Conservation (phyloP, 2,113 vertebrate genomes). For the Myrmecobius fasciatus region DNA sequence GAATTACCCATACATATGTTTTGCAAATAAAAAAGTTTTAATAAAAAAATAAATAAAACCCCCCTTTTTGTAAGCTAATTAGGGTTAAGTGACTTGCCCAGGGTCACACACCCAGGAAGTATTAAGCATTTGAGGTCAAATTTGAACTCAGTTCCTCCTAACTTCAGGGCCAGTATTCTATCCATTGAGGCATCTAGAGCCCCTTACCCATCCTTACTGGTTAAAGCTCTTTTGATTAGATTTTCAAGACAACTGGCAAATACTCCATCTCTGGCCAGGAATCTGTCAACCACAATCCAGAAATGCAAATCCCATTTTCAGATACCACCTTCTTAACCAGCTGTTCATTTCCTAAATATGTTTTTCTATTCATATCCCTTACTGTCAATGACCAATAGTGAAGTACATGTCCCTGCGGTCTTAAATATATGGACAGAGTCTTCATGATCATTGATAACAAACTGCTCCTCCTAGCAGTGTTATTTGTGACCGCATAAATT, state of each 20-base stretch:
- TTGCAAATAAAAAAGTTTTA: too few species aligned
- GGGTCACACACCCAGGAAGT: too few species aligned
- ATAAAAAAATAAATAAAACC: too few species aligned
- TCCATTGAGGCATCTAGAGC: too few species aligned
- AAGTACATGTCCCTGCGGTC: background rate
- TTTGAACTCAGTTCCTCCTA: too few species aligned
- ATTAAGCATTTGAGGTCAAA: too few species aligned
- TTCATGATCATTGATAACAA: background rate
- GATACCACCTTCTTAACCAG: background rate
- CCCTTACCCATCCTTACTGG: background rate
- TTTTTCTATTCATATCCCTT: background rate
- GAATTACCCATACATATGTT: too few species aligned
- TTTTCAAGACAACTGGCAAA: background rate
- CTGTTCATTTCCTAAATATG: background rate
- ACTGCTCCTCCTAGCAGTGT: background rate
- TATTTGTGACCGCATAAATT: background rate
- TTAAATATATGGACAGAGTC: background rate
- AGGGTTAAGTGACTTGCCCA: too few species aligned
- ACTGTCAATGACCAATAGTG: background rate
- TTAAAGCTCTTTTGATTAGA: background rate
- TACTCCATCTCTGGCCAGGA: background rate
- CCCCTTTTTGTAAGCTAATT: too few species aligned
- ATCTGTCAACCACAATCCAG: background rate
- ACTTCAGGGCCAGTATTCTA: too few species aligned
- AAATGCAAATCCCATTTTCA: background rate